A percentile compares a stretch with the other conserved stretches of the same genome.
Evolutionary conservation across 2,113 vertebrate species (phyloP).

Genomic region (Leucopsar rothschildi): DNA sequence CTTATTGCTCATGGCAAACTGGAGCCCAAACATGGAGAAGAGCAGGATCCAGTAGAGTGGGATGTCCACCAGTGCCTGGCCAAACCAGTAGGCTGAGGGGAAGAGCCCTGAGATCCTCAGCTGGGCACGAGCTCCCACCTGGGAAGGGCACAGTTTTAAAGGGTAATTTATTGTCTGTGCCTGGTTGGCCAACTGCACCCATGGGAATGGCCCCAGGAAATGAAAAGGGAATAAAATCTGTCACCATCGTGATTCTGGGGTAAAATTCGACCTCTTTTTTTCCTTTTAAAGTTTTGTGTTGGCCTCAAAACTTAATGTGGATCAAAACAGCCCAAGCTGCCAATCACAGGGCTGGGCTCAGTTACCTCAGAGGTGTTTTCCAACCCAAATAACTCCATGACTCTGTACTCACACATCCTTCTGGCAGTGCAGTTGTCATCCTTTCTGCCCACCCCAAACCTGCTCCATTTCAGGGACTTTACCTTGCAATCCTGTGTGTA

Average conservation of each 20-base stretch:
- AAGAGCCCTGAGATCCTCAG: constrained; percentile 83
- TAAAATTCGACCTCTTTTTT: not conserved
- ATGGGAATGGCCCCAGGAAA: not conserved
- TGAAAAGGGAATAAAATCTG: not conserved
- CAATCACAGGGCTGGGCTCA: not conserved
- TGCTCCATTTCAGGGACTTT: not conserved
- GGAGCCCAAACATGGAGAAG: constrained; percentile 70
- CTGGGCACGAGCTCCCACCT: constrained; percentile 81
- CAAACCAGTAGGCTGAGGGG: constrained; percentile 88
- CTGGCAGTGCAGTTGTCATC: not conserved
- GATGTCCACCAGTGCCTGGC: constrained; percentile 83
- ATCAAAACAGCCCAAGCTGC: not conserved
- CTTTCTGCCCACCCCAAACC: not conserved
- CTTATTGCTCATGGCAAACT: not conserved
- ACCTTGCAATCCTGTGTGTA: constrained; percentile 83
- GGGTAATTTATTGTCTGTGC: not conserved
- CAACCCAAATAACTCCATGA: not conserved
- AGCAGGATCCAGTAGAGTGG: constrained; percentile 82
- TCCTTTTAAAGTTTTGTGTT: not conserved
- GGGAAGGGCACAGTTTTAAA: not conserved
- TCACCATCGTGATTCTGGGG: not conserved
- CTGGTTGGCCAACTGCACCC: not conserved
- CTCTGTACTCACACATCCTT: not conserved
- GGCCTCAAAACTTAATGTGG: not conserved
- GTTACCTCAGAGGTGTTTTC: not conserved